Evolutionary conservation across 2,113 vertebrate genomes (phyloP).

Genomic region (Tetrao urogallus): DNA sequence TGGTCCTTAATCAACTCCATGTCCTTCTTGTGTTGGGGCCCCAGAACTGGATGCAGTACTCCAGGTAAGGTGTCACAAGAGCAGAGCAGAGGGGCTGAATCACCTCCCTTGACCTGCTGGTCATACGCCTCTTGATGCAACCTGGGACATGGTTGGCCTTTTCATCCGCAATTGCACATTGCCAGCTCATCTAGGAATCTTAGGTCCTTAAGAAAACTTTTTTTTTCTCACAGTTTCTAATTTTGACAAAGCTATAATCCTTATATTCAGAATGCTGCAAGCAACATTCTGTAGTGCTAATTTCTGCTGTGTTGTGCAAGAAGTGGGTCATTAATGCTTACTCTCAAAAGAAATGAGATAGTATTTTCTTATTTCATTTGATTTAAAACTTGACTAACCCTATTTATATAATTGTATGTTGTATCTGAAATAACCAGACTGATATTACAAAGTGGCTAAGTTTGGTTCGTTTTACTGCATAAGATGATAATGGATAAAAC

Average conservation of each 20-base stretch:
- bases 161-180: no score
- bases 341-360: neutral
- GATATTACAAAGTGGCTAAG: neutral
- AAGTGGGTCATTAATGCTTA: neutral
- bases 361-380: neutral
- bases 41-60: no score
- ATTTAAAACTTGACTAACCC: neutral
- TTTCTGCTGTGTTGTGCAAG: neutral
- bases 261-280: neutral
- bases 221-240: neutral
- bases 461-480: neutral
- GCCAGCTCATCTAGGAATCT: no score
- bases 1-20: no score
- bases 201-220: neutral
- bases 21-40: no score
- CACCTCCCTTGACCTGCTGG: no score
- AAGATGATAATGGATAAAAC: neutral
- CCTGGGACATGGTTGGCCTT: no score
- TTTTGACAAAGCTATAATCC: neutral
- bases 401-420: neutral
- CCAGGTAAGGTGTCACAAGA: no score
- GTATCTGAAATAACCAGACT: neutral
- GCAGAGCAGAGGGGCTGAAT: no score
- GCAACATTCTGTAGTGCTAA: neutral
- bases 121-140: no score